These are phyloP conservation scores for Sebastes reedi DNA, from an alignment of 2,797 vertebrate species.

Conservation along the genomic window DNA sequence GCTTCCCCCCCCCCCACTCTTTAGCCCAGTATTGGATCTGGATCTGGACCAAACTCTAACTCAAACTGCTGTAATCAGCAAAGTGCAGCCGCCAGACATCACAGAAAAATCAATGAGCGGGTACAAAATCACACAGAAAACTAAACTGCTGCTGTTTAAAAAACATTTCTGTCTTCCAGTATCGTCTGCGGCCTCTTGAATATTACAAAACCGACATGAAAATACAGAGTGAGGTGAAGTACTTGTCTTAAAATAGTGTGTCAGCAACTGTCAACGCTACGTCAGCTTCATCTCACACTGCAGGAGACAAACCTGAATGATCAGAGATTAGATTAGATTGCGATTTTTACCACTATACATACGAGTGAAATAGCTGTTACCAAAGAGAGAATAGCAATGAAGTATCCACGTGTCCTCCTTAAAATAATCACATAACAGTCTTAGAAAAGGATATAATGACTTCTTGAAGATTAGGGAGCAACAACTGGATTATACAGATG, in stretches of 20 bases:
- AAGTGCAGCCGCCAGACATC: constrained; percentile 29
- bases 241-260: background rate
- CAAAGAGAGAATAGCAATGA: background rate
- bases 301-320: background rate
- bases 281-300: background rate
- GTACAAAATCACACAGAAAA: constrained; percentile 7
- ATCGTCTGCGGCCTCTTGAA: background rate
- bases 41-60: constrained; percentile 30
- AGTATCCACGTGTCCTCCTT: background rate
- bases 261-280: background rate
- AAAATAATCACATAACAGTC: background rate
- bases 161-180: background rate
- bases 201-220: background rate
- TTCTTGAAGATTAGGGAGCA: background rate
- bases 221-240: background rate
- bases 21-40: constrained; percentile 29
- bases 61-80: constrained; percentile 48
- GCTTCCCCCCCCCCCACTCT: background rate
- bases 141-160: constrained; percentile 9
- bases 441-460: background rate
- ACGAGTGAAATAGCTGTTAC: background rate
- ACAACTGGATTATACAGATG: background rate
- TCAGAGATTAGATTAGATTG: too few relatives aligned
- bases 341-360: background rate
- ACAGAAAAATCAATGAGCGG: constrained; percentile 35